Percentiles rank a stretch among this genome's conserved stretches.
These are phyloP conservation scores for Ennomos fuscantarius DNA, from an alignment of 2,888 invertebrate species.

Conservation along the genomic window DNA sequence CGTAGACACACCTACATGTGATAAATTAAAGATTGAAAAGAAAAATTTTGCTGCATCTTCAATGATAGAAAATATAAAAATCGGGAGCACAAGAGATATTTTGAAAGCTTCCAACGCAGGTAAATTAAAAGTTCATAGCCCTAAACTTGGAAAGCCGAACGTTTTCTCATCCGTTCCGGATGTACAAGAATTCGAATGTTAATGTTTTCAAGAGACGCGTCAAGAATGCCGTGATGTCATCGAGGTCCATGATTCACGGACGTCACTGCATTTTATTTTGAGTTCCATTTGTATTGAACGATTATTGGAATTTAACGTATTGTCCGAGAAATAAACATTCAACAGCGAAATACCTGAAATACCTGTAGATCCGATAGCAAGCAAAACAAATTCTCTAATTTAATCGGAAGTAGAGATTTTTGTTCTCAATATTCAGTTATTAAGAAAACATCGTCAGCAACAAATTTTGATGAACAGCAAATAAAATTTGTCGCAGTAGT, in stretches of 20 bases:
- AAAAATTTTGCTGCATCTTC: no score
- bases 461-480: no score
- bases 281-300: constrained; percentile 28
- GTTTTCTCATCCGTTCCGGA: constrained; percentile 37
- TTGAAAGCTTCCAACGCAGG: no score
- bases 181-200: constrained; percentile 41
- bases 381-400: no score
- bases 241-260: constrained; percentile 35
- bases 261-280: constrained; percentile 31
- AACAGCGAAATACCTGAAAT: constrained; percentile 16
- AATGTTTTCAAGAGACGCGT: constrained; percentile 26
- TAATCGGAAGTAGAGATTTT: not conserved
- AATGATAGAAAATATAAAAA: no score
- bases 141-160: constrained; percentile 26
- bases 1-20: no score
- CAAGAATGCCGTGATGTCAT: constrained; percentile 41
- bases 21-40: no score
- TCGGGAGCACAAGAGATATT: no score
- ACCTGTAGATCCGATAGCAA: not conserved
- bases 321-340: constrained; percentile 27
- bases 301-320: constrained; percentile 17
- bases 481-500: no score
- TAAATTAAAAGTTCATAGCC: constrained; percentile 31
- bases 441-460: no score
- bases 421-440: not conserved